Evolutionary conservation across 2,113 vertebrate species (phyloP), one percentile per base, ranked within the genome.

Genomic region (Microcebus jonahi): DNA sequence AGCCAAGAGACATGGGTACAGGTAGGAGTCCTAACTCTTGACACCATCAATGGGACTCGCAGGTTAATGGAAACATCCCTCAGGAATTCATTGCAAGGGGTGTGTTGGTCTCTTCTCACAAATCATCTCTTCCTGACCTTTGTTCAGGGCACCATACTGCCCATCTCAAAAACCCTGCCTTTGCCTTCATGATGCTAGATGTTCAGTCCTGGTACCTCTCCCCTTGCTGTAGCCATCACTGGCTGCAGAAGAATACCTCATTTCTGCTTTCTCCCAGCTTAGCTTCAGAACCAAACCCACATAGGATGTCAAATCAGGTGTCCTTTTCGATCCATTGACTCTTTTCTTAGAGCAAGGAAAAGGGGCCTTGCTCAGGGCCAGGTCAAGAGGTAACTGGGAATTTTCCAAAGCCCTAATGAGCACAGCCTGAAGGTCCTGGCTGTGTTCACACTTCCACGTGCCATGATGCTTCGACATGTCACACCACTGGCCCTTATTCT

Each of bases 371-470:
- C 48, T 84, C 50, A 29, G 57, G 89, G 39, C 81, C 61, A 87
- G 96, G 91, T 80, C 89, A 65, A 48, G 82, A 87, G 57, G 95
- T 93, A 87, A 95, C 67, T 95, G 89, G 71, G 80, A 79, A 65
- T 93, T 96, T 76, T 96, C 68, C 18, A 53, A 89, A 91, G 82
- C 76, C 95, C 89, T 97, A 94, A 97, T 84, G 93, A 97, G 79
- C 80, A 75, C 53, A 86, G 75, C 36, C 81, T 59, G 82, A 85
- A 91, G 95, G 91, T 70, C 93, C 90, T 84, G 68, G 67, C 93
- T 91, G 73, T 31, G 21, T 97, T 71, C 67, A 91, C 71, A 81
- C 83, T 45, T 81, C 81, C 23, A 70, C 79, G 59, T 77, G 70
- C 83, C 48, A 42, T 71, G 25, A 36, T 23, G 18, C 8, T 2